Evolutionary conservation across 2,113 vertebrate species (phyloP).

Genomic region (Tretioscincus oriximinensis): DNA sequence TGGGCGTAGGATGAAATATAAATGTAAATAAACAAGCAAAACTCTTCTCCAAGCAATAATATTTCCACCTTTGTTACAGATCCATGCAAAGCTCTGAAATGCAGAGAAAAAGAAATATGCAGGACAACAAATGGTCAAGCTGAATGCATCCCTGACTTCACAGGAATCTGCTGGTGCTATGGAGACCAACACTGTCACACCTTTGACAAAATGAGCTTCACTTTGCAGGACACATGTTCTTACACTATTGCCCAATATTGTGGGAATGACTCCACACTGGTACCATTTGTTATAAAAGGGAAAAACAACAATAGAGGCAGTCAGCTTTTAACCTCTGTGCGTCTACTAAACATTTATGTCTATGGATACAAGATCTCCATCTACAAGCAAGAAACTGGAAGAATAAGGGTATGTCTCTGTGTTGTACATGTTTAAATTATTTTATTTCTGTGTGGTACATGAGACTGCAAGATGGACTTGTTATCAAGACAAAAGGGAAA

Average conservation of each 20-base stretch:
- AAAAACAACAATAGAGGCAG: slow-evolving; percentile 43
- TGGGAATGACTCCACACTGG: background rate
- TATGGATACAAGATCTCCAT: slow-evolving; percentile 58
- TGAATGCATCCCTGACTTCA: slow-evolving; percentile 41
- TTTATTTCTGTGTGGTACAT: too few species aligned
- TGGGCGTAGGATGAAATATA: too few species aligned
- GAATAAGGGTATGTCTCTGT: slow-evolving; percentile 9
- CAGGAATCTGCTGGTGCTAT: slow-evolving; percentile 48
- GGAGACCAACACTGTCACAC: slow-evolving; percentile 64
- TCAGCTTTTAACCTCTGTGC: slow-evolving; percentile 45
- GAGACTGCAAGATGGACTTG: too few species aligned
- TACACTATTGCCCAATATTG: slow-evolving; percentile 29
- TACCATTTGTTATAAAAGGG: slow-evolving; percentile 33
- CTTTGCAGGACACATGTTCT: slow-evolving; percentile 48
- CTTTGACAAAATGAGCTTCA: slow-evolving; percentile 54
- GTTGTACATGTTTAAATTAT: too few species aligned
- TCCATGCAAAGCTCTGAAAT: slow-evolving; percentile 64
- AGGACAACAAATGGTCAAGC: background rate
- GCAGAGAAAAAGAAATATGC: slow-evolving; percentile 33
- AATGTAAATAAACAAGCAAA: too few species aligned
- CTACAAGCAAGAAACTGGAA: slow-evolving; percentile 14
- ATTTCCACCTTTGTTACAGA: slow-evolving; percentile 58
- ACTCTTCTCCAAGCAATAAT: too few species aligned
- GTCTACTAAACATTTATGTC: slow-evolving; percentile 50
- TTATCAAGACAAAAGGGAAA: too few species aligned